These are phyloP conservation scores for Drosophila parthenogenetica DNA, from an alignment of 2,888 invertebrate species.

Conservation along the genomic window DNA sequence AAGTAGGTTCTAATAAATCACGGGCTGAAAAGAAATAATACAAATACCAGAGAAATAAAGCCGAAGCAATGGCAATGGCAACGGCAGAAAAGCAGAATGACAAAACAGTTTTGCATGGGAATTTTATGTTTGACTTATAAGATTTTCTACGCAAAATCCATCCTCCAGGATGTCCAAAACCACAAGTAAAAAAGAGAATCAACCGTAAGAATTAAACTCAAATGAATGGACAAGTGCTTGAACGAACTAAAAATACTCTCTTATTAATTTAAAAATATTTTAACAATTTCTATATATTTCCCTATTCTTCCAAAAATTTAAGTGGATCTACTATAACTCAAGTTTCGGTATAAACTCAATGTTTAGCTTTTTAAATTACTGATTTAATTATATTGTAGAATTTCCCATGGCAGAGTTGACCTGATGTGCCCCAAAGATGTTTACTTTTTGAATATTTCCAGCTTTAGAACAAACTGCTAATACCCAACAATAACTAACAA, in stretches of 20 bases:
- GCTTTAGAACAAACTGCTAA: constrained; percentile 38
- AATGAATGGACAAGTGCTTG: background rate
- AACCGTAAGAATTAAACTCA: constrained; percentile 4
- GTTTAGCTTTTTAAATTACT: too few species aligned
- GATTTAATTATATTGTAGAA: constrained; percentile 12
- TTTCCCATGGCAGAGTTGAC: constrained; percentile 2
- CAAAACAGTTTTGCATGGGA: constrained; percentile 71
- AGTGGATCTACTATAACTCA: too few species aligned
- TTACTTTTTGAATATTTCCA: constrained; percentile 34
- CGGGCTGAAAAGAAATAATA: constrained; percentile 65
- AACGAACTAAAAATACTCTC: constrained; percentile 40
- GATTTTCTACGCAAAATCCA: constrained; percentile 75
- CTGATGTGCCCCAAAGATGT: constrained; percentile 18
- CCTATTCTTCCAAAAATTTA: too few species aligned
- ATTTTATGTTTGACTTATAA: constrained; percentile 77
- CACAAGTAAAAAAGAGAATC: constrained; percentile 2
- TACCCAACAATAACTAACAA: constrained; percentile 45
- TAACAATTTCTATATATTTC: background rate
- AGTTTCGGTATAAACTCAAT: too few species aligned
- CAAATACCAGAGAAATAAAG: constrained; percentile 62
- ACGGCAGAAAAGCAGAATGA: constrained; percentile 51
- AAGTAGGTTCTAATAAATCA: constrained; percentile 70
- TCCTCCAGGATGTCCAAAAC: constrained; percentile 34
- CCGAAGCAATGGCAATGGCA: constrained; percentile 10
- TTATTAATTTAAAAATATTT: background rate